Conservation (phyloP, 1,140 invertebrate species). For the Marisa cornuarietis region DNA sequence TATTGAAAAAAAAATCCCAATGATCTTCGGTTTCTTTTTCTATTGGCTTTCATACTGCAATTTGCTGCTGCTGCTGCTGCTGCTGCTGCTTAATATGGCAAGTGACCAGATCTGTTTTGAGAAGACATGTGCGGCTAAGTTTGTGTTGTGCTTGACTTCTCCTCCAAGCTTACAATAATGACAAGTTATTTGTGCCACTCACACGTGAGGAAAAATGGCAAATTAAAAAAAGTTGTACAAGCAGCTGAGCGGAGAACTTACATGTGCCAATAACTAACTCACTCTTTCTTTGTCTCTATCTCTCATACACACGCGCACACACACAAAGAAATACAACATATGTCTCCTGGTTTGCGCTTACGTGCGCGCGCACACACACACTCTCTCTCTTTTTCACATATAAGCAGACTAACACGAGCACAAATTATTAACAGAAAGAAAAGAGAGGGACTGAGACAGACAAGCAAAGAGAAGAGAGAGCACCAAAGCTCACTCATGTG, state of each 20-base stretch:
- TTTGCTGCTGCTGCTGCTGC: not conserved
- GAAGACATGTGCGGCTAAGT: not conserved
- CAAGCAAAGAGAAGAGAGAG: too few species aligned
- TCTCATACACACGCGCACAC: not conserved
- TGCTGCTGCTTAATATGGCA: not conserved
- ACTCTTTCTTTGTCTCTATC: not conserved
- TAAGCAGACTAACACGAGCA: not conserved
- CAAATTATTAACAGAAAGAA: not conserved
- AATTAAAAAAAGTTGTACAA: not conserved
- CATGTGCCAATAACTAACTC: not conserved
- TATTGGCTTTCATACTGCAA: not conserved
- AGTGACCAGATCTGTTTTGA: not conserved
- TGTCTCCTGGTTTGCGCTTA: too few species aligned
- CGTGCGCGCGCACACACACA: not conserved
- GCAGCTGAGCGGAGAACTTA: not conserved
- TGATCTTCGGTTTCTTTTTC: too few species aligned
- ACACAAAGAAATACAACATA: not conserved
- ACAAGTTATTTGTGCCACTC: not conserved
- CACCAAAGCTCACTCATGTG: too few species aligned
- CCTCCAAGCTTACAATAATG: not conserved
- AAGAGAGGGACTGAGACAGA: too few species aligned
- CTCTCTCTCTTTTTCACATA: not conserved
- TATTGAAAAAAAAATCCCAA: too few species aligned
- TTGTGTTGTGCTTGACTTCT: too few species aligned
- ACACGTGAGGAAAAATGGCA: not conserved